A percentile compares a stretch with the other conserved stretches of the same genome.
Conservation (phyloP, 2,113 vertebrate species). For the Cyanoderma ruficeps region DNA sequence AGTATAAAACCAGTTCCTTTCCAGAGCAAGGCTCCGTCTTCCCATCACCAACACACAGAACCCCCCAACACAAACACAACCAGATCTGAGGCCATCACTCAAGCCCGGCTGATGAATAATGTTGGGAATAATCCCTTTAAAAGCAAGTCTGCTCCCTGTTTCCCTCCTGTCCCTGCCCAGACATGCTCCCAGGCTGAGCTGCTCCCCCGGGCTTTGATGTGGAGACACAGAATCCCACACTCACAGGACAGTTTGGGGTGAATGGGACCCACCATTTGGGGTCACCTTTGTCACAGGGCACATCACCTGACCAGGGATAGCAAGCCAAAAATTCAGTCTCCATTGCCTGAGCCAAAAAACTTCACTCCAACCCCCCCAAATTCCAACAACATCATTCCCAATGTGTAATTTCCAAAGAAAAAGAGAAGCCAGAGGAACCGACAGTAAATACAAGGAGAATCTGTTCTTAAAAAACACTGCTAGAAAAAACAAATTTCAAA, state of each 20-base stretch:
- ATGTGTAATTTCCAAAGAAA: neutral
- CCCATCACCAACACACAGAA: neutral
- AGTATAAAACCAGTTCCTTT: neutral
- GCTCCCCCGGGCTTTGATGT: fast-evolving
- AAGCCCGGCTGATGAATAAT: neutral
- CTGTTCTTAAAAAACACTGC: neutral
- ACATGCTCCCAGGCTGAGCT: neutral
- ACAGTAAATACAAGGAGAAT: neutral
- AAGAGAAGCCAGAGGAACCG: neutral
- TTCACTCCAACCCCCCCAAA: neutral
- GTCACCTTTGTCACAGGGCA: fast-evolving
- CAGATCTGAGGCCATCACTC: neutral
- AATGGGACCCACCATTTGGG: neutral
- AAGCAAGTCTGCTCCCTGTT: neutral
- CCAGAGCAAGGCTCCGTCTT: neutral
- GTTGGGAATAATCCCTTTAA: neutral
- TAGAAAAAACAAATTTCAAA: neutral
- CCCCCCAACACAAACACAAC: neutral
- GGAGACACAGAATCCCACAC: neutral
- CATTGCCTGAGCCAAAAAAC: neutral
- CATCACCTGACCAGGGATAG: neutral
- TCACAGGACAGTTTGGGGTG: neutral
- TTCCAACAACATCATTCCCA: fast-evolving
- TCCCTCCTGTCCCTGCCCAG: neutral
- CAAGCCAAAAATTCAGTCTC: neutral